Conservation (phyloP, 2,797 vertebrate genomes). For the Thripadectes ignobilis region DNA sequence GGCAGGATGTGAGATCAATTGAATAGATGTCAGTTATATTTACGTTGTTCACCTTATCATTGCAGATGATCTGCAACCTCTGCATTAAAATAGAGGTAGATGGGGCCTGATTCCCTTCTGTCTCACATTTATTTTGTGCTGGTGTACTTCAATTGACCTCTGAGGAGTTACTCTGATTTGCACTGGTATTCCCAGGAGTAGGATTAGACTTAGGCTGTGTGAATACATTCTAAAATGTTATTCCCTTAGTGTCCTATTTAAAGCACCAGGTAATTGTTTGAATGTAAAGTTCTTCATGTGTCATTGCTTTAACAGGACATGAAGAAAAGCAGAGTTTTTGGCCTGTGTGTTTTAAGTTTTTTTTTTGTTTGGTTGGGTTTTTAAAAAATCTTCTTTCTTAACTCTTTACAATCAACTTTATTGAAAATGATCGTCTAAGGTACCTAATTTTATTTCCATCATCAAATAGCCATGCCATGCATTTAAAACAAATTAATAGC, state of each 20-base stretch:
- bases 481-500: neutral
- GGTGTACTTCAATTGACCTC: conserved; percentile 21
- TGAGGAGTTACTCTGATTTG: conserved; percentile 30
- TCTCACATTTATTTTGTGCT: neutral
- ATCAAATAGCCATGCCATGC: neutral
- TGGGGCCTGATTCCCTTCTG: neutral
- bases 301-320: conserved; percentile 4
- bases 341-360: neutral
- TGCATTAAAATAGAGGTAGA: conserved; percentile 27
- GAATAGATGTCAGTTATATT: conserved; percentile 50
- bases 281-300: conserved; percentile 55
- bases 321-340: neutral
- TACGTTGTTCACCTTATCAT: conserved; percentile 21
- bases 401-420: neutral
- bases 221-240: conserved; percentile 29
- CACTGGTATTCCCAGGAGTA: conserved; percentile 4
- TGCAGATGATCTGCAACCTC: conserved; percentile 43
- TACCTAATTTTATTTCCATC: neutral
- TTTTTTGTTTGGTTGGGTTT: neutral
- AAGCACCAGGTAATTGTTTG: conserved; percentile 1
- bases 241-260: conserved; percentile 40
- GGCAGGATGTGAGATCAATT: conserved; percentile 47
- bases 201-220: neutral
- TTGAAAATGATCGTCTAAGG: neutral
- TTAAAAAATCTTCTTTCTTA: neutral